These are phyloP conservation scores for Toxostoma redivivum DNA, from an alignment of 2,113 vertebrate genomes.

Conservation along the genomic window DNA sequence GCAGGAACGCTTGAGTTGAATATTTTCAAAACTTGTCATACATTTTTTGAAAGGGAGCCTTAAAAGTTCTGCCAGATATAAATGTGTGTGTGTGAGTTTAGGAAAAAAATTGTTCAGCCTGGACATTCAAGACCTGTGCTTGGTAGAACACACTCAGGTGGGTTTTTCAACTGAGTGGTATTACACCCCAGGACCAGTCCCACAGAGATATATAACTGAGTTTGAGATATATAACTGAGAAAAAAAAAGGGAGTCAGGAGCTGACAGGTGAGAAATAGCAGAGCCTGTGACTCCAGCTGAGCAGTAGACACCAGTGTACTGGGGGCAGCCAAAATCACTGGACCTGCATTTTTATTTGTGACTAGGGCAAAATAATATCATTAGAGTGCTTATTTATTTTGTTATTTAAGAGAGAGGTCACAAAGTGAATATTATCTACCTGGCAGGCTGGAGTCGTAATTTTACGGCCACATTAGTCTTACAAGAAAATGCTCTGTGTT, in stretches of 20 bases:
- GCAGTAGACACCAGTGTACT: fast-evolving
- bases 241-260: neutral
- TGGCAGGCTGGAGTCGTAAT: neutral
- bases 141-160: neutral
- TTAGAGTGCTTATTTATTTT: fast-evolving
- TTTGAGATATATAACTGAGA: neutral
- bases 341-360: neutral
- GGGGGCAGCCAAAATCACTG: neutral
- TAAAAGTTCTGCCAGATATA: neutral
- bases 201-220: neutral
- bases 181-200: neutral
- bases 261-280: neutral
- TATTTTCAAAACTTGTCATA: neutral
- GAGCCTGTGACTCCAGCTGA: neutral
- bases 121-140: neutral
- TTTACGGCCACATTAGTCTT: neutral
- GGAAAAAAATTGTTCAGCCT: neutral
- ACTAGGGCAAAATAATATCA: neutral
- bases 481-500: neutral
- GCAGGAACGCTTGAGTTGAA: neutral
- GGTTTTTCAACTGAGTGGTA: neutral
- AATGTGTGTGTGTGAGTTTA: neutral
- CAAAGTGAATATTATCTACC: neutral
- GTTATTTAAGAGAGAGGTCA: neutral
- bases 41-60: neutral